Evolutionary conservation across 2,113 vertebrate species (phyloP), one percentile per base, ranked within the genome.

Genomic region (Alexandromys fortis): DNA sequence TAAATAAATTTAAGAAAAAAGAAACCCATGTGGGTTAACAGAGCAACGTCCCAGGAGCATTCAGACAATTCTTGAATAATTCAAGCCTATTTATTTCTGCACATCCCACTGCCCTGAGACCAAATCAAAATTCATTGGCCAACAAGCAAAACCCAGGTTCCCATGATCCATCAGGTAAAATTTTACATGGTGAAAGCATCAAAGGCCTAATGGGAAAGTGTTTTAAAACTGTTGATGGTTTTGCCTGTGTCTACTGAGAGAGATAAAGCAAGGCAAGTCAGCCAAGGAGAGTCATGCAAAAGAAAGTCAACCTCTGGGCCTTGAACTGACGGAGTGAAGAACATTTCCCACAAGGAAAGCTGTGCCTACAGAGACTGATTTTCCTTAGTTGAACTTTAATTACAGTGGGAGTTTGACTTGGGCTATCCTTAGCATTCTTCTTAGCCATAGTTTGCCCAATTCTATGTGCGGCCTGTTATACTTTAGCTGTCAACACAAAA

Each of bases 51-150:
- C 72, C 38, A 95, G 86, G 98, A 97, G 90, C 95, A 96, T 98
- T 93, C 96, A 98, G 98, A 97, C 88, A 0, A 98, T 97, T 98
- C 98, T 94, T 97, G 98, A 98, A 98, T 98, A 98, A 98, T 98
- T 97, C 30, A 98, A 97, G 96, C 96, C 96, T 97, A 96, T 97
- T 98, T 96, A 87, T 98, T 91, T 98, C 98, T 98, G 96, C 85
- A 92, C 94, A 98, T 96, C 94, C 94, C 96, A 97, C 94, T 97
- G 92, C 97, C 98, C 17, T 98, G 95, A 98, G 95, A 61, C 91
- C 96, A 97, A 98, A 98, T 98, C 95, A 97, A 97, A 98, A 98
- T 98, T 98, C 97, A 96, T 96, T 97, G 94, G 96, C 95, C 98
- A 98, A 98, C 94, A 98, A 98, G 92, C 65, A 97, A 95, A 98